A percentile compares a stretch with the other conserved stretches of the same genome.
These are phyloP conservation scores for Sarcophaga bullata DNA, from an alignment of 1,140 invertebrate species.

Conservation along the genomic window DNA sequence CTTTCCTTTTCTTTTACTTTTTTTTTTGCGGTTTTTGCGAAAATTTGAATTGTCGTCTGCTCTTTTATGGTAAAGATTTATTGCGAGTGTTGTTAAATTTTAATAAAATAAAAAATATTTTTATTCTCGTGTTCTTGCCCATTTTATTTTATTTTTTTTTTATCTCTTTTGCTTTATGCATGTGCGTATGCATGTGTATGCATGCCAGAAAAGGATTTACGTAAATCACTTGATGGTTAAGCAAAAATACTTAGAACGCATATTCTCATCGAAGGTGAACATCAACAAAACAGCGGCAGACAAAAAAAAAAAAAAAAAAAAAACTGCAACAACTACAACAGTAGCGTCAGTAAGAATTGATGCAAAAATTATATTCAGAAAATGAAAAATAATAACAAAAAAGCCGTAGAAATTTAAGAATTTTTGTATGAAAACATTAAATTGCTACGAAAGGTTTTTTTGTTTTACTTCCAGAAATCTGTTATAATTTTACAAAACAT, in stretches of 20 bases:
- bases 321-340: too few relatives aligned
- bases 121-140: constrained; percentile 36
- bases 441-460: not conserved
- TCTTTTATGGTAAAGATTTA: constrained; percentile 62
- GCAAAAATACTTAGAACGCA: constrained; percentile 3
- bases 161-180: too few relatives aligned
- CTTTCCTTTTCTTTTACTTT: not conserved
- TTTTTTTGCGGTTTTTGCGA: constrained; percentile 35
- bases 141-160: constrained; percentile 17
- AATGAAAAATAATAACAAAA: not conserved
- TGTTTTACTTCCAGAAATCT: too few relatives aligned
- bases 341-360: not conserved
- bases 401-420: not conserved
- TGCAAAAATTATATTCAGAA: not conserved
- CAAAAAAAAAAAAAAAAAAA: not conserved
- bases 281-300: not conserved
- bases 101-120: constrained; percentile 64
- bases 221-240: constrained; percentile 41
- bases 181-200: not conserved
- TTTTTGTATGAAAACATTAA: constrained; percentile 9
- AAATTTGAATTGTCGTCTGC: constrained; percentile 60
- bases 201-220: constrained; percentile 28
- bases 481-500: too few relatives aligned
- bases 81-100: constrained; percentile 64
- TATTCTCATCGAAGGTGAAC: constrained; percentile 2